Evolutionary conservation across 2,113 vertebrate species (phyloP).

Genomic region (Rhombomys opimus): DNA sequence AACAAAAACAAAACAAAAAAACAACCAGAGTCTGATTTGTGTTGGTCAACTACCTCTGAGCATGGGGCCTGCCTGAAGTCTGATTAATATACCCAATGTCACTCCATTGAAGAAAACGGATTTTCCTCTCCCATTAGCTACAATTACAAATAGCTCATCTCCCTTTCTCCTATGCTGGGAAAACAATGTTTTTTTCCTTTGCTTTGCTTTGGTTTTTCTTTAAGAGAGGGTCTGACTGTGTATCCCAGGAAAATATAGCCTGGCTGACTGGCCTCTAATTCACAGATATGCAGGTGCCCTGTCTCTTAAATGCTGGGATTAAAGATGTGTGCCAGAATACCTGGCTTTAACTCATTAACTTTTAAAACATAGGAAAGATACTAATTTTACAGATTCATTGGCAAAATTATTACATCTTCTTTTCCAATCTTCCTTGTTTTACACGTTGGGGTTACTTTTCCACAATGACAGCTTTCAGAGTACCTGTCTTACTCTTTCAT

Average conservation of each 20-base stretch:
- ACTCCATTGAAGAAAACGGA: not conserved
- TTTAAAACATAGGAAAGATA: not conserved
- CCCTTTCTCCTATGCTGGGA: not conserved
- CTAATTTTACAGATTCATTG: not conserved
- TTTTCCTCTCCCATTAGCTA: not conserved
- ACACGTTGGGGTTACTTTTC: not conserved
- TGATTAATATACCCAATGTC: not conserved
- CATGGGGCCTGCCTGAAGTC: not conserved
- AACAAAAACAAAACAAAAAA: not conserved
- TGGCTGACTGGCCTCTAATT: not conserved
- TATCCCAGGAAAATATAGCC: not conserved
- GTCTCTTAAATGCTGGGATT: not conserved
- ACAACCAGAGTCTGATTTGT: not conserved
- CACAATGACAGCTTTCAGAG: not conserved
- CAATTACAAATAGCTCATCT: not conserved
- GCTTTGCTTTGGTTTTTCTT: not conserved
- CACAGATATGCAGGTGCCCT: not conserved
- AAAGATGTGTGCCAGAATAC: not conserved
- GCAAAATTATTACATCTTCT: not conserved
- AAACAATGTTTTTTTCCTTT: not conserved
- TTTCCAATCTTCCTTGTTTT: not conserved
- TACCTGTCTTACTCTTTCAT: not conserved
- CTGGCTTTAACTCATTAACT: not conserved
- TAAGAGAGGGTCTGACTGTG: not conserved
- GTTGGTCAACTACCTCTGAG: not conserved